These are phyloP conservation scores for Scelioninae gen. 1 DNA, from an alignment of 2,888 invertebrate genomes.

Conservation along the genomic window DNA sequence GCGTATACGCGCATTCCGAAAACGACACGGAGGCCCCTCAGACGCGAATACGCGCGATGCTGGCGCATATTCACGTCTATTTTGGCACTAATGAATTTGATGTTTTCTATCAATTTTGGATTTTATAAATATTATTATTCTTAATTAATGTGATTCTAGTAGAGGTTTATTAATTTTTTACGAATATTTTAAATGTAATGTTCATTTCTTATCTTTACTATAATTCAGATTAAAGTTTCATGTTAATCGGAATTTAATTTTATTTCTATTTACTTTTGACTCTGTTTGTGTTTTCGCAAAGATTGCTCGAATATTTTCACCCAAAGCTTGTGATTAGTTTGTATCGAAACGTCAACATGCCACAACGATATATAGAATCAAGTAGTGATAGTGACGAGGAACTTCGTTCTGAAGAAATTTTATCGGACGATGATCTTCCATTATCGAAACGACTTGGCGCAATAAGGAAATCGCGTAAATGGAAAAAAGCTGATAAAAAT, in stretches of 20 bases:
- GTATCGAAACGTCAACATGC: conserved; percentile 4
- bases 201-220: no score
- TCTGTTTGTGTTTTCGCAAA: conserved; percentile 4
- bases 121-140: no score
- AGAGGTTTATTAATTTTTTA: no score
- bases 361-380: conserved; percentile 4
- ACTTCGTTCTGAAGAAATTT: not conserved
- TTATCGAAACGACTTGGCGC: conserved; percentile 1
- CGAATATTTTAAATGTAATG: no score
- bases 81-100: no score
- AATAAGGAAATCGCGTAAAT: conserved; percentile 4
- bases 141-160: no score
- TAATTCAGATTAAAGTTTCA: no score
- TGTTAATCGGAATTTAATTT: not conserved
- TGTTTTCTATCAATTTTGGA: no score
- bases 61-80: not conserved
- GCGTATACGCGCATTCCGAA: conserved; percentile 4
- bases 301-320: conserved; percentile 4
- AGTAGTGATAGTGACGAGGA: conserved; percentile 4
- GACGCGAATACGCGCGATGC: conserved; percentile 4
- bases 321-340: conserved; percentile 4
- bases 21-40: conserved; percentile 2
- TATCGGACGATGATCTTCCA: conserved; percentile 4
- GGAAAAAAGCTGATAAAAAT: conserved; percentile 4
- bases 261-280: conserved; percentile 4